phyloP scores from a whole-genome alignment of 2,797 vertebrate species.

The Neosilurus hyrtlii region DNA sequence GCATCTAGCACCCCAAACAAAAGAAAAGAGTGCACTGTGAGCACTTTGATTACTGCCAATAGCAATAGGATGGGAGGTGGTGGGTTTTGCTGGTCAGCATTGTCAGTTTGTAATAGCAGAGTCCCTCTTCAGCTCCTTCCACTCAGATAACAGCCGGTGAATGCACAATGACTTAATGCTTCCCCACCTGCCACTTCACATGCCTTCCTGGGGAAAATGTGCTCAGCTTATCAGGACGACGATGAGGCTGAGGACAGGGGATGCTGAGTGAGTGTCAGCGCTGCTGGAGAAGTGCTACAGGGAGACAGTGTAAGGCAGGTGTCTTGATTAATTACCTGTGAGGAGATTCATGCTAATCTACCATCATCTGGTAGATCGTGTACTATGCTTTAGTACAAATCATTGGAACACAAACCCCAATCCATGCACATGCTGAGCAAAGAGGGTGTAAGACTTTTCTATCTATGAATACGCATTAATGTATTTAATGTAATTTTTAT shows the following conservation, averaged over 20 bases:
- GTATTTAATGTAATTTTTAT: not conserved
- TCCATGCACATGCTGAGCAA: not conserved
- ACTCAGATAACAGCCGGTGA: conserved; percentile 49
- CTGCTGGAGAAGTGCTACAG: conserved; percentile 32
- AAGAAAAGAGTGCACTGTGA: not conserved
- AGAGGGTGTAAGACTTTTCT: not conserved
- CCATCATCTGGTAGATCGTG: conserved; percentile 32
- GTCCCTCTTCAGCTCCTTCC: conserved; percentile 34
- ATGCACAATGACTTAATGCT: conserved; percentile 44
- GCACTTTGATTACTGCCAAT: not conserved
- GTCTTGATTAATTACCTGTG: conserved; percentile 54
- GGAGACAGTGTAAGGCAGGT: conserved; percentile 46
- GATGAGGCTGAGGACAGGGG: conserved; percentile 39
- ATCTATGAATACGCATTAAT: not conserved
- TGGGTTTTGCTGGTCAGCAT: conserved; percentile 17
- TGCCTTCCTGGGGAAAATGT: conserved; percentile 48
- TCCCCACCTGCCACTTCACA: conserved; percentile 54
- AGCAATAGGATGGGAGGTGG: not conserved
- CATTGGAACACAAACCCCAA: not conserved
- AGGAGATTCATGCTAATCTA: conserved; percentile 30
- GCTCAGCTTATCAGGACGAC: conserved; percentile 49
- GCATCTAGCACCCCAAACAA: conserved; percentile 8
- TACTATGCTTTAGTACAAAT: conserved; percentile 10
- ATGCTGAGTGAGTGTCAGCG: conserved; percentile 34
- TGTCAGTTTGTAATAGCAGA: conserved; percentile 36